Evolutionary conservation across 2,113 vertebrate species (phyloP).

Genomic region (Echinops telfairi): DNA sequence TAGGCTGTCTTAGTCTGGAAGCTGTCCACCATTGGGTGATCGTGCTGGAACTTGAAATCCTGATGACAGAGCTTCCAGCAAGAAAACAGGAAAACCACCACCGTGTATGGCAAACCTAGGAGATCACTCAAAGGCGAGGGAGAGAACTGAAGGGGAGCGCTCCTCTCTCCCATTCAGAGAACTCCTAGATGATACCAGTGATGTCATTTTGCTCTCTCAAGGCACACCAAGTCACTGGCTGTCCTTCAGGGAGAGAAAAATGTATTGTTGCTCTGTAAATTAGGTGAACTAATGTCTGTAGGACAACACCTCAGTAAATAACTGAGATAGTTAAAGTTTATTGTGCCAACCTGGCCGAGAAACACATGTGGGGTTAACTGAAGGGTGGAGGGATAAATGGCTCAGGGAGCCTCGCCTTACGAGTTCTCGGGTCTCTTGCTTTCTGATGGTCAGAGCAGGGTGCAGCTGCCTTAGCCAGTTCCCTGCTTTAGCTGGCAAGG

Average conservation of each 20-base stretch:
- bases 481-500: too few relatives aligned
- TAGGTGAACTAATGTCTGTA: background rate
- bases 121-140: background rate
- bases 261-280: constrained; percentile 9
- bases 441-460: too few relatives aligned
- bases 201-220: background rate
- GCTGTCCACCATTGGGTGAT: background rate
- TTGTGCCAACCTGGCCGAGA: too few relatives aligned
- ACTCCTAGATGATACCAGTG: background rate
- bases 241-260: background rate
- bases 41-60: too few relatives aligned
- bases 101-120: background rate
- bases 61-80: too few relatives aligned
- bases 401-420: too few relatives aligned
- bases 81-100: background rate
- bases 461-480: too few relatives aligned
- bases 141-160: background rate
- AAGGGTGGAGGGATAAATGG: too few relatives aligned
- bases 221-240: background rate
- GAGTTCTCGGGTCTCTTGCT: too few relatives aligned
- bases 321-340: too few relatives aligned
- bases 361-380: too few relatives aligned
- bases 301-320: background rate
- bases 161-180: background rate
- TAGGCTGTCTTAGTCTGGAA: background rate